phyloP scores from a whole-genome alignment of 2,888 invertebrate species.

The Lasioglossum oenotherae region DNA sequence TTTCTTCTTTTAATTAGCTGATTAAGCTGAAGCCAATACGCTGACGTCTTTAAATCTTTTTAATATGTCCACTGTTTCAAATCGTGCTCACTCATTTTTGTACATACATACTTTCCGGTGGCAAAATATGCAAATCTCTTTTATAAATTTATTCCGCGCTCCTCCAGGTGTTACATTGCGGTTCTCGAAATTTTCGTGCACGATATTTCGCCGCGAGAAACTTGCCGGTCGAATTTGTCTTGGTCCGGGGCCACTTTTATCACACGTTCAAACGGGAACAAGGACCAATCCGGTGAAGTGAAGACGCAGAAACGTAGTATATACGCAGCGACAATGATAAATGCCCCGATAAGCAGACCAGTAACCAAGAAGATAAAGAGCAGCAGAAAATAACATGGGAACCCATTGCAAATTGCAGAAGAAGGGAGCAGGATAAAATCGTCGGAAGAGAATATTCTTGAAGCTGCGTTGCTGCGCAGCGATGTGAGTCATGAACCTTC shows the following conservation, averaged over 20 bases:
- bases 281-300: neutral
- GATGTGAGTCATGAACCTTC: neutral
- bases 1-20: too few relatives aligned
- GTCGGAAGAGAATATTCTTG: conserved; percentile 19
- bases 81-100: too few relatives aligned
- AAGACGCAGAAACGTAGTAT: conserved; percentile 16
- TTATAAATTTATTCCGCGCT: neutral
- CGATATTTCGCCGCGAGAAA: neutral
- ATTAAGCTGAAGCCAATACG: too few relatives aligned
- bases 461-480: conserved; percentile 1
- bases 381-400: conserved; percentile 22
- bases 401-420: conserved; percentile 14
- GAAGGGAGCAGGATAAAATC: conserved; percentile 27
- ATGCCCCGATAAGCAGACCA: conserved; percentile 33
- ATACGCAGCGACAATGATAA: conserved; percentile 37
- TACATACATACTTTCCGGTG: too few relatives aligned
- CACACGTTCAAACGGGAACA: conserved; percentile 7
- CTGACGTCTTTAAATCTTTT: too few relatives aligned
- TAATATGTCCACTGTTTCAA: too few relatives aligned
- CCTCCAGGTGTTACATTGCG: neutral
- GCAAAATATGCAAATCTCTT: too few relatives aligned
- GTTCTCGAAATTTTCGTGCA: neutral
- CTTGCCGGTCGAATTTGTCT: neutral
- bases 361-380: conserved; percentile 32
- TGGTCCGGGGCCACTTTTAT: conserved; percentile 10